phyloP scores from a whole-genome alignment of 1,140 invertebrate species.

The Scaptodrosophila lebanonensis region DNA sequence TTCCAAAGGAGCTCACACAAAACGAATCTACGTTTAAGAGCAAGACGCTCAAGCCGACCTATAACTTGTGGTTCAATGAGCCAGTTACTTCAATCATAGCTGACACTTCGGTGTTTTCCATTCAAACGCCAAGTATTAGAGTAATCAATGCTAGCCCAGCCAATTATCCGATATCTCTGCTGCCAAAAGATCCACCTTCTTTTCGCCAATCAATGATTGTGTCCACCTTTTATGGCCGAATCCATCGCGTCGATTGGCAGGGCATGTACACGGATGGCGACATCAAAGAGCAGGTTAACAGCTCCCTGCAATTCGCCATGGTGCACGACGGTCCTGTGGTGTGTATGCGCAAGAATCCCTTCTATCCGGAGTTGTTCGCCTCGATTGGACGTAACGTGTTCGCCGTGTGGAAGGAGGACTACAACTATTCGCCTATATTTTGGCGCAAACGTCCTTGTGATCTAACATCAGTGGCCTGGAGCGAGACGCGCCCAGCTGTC shows the following conservation, averaged over 20 bases:
- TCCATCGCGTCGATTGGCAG: slow-evolving; percentile 67
- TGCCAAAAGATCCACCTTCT: slow-evolving; percentile 57
- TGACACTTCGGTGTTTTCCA: slow-evolving; percentile 47
- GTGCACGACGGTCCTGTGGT: slow-evolving; percentile 84
- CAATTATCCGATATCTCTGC: slow-evolving; percentile 58
- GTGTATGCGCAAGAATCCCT: slow-evolving; percentile 79
- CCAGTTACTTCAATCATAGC: slow-evolving; percentile 75
- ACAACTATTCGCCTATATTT: slow-evolving; percentile 78
- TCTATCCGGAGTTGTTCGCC: slow-evolving; percentile 78
- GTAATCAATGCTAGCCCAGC: slow-evolving; percentile 24
- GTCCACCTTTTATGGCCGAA: slow-evolving; percentile 47
- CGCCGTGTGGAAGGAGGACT: slow-evolving; percentile 80
- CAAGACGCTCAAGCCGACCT: slow-evolving; percentile 80
- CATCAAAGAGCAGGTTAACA: slow-evolving; percentile 76
- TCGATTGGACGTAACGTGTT: slow-evolving; percentile 81
- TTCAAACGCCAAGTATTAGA: slow-evolving; percentile 9
- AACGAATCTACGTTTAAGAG: slow-evolving; percentile 81
- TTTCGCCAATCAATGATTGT: slow-evolving; percentile 76
- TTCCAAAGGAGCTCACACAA: slow-evolving; percentile 79
- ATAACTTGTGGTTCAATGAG: slow-evolving; percentile 78
- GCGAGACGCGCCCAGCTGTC: slow-evolving; percentile 77
- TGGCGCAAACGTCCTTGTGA: slow-evolving; percentile 78
- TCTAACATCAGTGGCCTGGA: slow-evolving; percentile 80
- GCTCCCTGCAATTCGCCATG: slow-evolving; percentile 76
- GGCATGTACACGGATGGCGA: slow-evolving; percentile 78